Conservation (phyloP, 2,797 vertebrate species). For the Sebastes vulpes region DNA sequence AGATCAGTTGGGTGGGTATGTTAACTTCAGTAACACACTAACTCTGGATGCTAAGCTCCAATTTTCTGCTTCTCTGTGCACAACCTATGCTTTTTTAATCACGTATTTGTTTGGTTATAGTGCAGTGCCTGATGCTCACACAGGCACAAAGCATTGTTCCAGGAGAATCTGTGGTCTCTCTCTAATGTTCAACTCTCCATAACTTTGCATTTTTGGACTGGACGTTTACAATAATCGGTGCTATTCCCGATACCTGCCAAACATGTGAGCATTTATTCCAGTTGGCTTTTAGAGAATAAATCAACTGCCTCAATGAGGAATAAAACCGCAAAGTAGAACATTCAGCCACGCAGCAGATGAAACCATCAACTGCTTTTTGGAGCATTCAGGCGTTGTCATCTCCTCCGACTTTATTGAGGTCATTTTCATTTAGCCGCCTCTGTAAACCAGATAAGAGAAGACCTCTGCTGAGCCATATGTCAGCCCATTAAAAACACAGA, state of each 20-base stretch:
- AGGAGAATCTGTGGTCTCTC: neutral
- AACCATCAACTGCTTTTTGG: conserved; percentile 23
- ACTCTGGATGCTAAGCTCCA: conserved; percentile 25
- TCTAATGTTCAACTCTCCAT: neutral
- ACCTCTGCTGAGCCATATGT: conserved; percentile 51
- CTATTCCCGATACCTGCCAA: neutral
- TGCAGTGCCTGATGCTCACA: neutral
- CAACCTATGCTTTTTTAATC: conserved; percentile 46
- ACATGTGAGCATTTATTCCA: neutral
- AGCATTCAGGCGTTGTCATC: conserved; percentile 26
- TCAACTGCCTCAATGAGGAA: conserved; percentile 1
- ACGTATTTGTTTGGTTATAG: conserved; percentile 29
- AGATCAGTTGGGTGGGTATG: conserved; percentile 34
- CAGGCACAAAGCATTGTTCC: neutral
- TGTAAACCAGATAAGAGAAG: conserved; percentile 50
- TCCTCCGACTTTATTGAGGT: conserved; percentile 41
- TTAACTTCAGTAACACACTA: conserved; percentile 26
- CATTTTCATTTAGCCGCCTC: conserved; percentile 44
- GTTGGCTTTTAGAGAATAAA: neutral
- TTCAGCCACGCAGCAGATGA: conserved; percentile 12
- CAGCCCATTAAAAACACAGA: conserved; percentile 49
- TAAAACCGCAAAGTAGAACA: conserved; percentile 23
- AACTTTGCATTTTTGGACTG: conserved; percentile 11
- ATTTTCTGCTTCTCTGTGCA: conserved; percentile 34
- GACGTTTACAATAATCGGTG: neutral